Percentiles rank a stretch among this genome's conserved stretches.
Conservation (phyloP, 2,797 vertebrate species). For the Coccyzus lansbergi region DNA sequence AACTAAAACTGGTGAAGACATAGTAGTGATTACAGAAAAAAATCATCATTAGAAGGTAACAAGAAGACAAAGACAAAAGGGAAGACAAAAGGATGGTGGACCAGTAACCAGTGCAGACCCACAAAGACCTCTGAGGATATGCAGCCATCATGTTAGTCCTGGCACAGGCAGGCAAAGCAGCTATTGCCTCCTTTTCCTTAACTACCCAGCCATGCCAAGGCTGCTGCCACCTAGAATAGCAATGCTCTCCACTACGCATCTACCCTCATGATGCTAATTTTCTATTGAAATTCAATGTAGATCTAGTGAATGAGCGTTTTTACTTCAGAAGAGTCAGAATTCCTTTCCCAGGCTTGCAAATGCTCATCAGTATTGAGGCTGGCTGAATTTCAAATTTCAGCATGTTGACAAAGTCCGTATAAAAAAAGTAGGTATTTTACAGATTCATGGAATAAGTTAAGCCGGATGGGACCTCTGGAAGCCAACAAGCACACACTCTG, state of each 20-base stretch:
- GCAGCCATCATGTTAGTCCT: neutral
- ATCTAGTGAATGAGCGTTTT: rapidly evolving
- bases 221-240: neutral
- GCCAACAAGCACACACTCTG: neutral
- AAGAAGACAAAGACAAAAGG: neutral
- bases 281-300: neutral
- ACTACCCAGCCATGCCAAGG: neutral
- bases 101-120: neutral
- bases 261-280: neutral
- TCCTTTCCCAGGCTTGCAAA: neutral
- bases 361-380: neutral
- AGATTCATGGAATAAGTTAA: neutral
- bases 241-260: neutral
- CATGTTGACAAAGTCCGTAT: neutral
- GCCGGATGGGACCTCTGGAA: neutral
- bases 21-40: neutral
- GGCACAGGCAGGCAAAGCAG: neutral
- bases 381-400: neutral
- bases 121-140: neutral
- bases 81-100: neutral
- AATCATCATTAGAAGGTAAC: neutral
- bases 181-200: neutral
- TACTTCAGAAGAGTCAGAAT: neutral
- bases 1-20: neutral
- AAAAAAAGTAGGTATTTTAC: neutral